Conservation (phyloP, 2,888 invertebrate genomes). For the Leptinotarsa juncta region DNA sequence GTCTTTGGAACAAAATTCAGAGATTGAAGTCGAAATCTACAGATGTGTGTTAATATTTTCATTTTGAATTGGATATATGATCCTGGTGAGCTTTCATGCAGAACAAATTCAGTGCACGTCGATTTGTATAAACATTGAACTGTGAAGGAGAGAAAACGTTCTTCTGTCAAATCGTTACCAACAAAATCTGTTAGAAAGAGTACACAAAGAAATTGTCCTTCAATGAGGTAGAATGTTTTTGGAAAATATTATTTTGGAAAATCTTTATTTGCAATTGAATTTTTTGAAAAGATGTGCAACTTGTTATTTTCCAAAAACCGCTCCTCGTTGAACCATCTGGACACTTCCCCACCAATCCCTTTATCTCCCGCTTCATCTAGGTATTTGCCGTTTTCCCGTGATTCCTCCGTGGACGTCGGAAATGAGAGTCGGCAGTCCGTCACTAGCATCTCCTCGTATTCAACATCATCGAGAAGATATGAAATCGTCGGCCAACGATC, state of each 20-base stretch:
- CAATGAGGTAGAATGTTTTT: neutral
- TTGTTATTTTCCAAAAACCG: neutral
- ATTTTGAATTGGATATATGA: no score
- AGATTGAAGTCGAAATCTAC: no score
- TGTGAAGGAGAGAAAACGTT: neutral
- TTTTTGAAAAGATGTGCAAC: neutral
- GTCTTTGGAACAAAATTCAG: no score
- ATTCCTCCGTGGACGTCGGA: constrained; percentile 64
- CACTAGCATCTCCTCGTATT: constrained; percentile 64
- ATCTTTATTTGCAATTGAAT: neutral
- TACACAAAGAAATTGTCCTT: neutral
- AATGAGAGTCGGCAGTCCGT: constrained; percentile 64
- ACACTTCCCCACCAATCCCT: neutral
- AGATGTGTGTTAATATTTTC: no score
- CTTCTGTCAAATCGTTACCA: constrained; percentile 5
- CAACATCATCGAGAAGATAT: constrained; percentile 62
- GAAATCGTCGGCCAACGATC: constrained; percentile 64
- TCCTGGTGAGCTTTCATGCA: no score
- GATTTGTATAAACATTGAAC: no score
- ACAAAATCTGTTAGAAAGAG: neutral
- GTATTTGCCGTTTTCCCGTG: constrained; percentile 63
- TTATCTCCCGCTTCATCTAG: constrained; percentile 39
- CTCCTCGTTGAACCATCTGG: neutral
- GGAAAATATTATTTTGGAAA: neutral
- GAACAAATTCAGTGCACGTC: no score